Base-by-base conservation (phyloP, 2,797 vertebrate genomes). In the Microctenopoma steveboyesi region DNA sequence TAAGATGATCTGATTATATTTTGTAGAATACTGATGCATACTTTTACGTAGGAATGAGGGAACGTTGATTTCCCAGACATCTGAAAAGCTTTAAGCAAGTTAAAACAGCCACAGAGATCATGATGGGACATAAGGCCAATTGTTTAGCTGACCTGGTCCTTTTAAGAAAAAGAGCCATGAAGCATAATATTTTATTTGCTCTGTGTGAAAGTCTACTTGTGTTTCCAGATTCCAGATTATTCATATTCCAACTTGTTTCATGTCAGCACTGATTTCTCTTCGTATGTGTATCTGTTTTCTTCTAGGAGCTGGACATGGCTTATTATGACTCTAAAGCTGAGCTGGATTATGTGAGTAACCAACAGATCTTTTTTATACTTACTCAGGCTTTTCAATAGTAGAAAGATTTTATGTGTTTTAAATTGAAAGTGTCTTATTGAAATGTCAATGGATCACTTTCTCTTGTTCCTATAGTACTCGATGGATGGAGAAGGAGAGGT, bases 251-350 rank as follows among this genome's bases (percentile, higher is more conserved):
- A 37, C 35, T 28, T 50, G 51, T 65, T 76, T 67, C 30, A 55
- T 64, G n/a, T 54, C 43, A 49, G 40, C 33, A 46, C 35, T 58
- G 55, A 59, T 43, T 11, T 53, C 10, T 54, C 7, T 30, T 73
- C 46, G 69, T 57, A 3, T 46, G 10, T 74, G 46, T 27, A 28
- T 85, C 40, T 85, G 82, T 79, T 72, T 68, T 78, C 80, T 84
- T 83, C 33, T 86, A 99, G 98, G 97, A 99, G 90, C 93, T 96
- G 85, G 96, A 98, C 75, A 97, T 99, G 74, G 93, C 96, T 71
- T 99, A 99, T 85, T 99, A 99, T 5, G 97, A 99, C 59, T 97
- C 98, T 77, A 99, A 98, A 86, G 97, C 97, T 0, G 98, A 98
- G 64, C 94, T 97, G 27, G 97, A 98, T 91, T 96, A 98, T 37